phyloP scores from a whole-genome alignment of 2,888 invertebrate genomes.

The Oasisia sp. region DNA sequence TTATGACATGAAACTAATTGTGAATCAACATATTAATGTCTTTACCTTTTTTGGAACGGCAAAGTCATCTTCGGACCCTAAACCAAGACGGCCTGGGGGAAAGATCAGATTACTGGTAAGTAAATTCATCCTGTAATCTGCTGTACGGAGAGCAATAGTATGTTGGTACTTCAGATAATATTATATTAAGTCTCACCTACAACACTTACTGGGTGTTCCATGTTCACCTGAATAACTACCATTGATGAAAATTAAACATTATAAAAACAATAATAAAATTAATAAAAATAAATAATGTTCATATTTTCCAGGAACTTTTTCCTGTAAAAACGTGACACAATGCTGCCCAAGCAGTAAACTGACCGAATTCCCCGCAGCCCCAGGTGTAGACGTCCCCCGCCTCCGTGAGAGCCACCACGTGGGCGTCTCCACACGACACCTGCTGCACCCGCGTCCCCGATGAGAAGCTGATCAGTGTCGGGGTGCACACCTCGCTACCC shows the following conservation, averaged over 20 bases:
- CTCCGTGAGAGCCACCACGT: slow-evolving; percentile 58
- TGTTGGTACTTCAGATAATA: not conserved
- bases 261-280: not conserved
- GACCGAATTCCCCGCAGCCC: slow-evolving; percentile 65
- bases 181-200: not conserved
- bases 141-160: not conserved
- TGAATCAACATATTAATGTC: not conserved
- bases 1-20: not conserved
- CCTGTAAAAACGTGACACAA: not conserved
- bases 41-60: slow-evolving; percentile 54
- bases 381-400: slow-evolving; percentile 62
- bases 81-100: slow-evolving; percentile 55
- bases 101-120: not conserved
- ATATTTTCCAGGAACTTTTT: not conserved
- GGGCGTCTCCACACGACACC: slow-evolving; percentile 61
- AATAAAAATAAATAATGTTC: not conserved
- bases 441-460: slow-evolving; percentile 49
- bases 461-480: slow-evolving; percentile 52
- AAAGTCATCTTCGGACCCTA: slow-evolving; percentile 61
- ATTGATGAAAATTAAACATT: not conserved
- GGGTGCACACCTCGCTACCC: slow-evolving; percentile 52
- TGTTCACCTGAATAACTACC: not conserved
- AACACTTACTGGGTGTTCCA: not conserved
- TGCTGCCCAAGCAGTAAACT: slow-evolving; percentile 28
- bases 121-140: not conserved